These are phyloP conservation scores for Fabriciana adippe DNA, from an alignment of 2,888 invertebrate species.

Conservation along the genomic window DNA sequence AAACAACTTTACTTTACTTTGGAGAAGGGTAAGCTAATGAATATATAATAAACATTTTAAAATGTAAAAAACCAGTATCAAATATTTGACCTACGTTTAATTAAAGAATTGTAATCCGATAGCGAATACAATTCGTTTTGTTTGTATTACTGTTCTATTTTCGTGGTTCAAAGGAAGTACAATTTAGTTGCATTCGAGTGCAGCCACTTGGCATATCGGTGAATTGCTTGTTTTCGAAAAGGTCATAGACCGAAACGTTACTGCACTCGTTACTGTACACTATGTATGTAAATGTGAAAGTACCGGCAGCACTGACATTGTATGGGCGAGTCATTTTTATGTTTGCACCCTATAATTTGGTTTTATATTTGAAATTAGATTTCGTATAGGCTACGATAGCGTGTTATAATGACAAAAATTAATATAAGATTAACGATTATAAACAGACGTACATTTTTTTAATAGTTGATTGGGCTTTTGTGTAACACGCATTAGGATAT, in stretches of 20 bases:
- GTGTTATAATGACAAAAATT: too few species aligned
- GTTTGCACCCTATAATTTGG: neutral
- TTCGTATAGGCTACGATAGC: too few species aligned
- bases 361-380: neutral
- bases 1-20: neutral
- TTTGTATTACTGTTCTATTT: slow-evolving; percentile 28
- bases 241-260: slow-evolving; percentile 35
- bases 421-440: too few species aligned
- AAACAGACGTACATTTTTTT: too few species aligned
- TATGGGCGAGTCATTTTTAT: neutral
- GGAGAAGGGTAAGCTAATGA: slow-evolving; percentile 3
- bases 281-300: slow-evolving; percentile 26
- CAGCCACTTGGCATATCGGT: slow-evolving; percentile 29
- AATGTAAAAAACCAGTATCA: too few species aligned
- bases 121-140: slow-evolving; percentile 10
- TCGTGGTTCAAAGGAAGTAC: slow-evolving; percentile 31
- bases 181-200: slow-evolving; percentile 35
- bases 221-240: slow-evolving; percentile 32
- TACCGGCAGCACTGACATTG: neutral
- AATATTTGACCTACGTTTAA: neutral
- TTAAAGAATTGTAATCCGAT: slow-evolving; percentile 2
- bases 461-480: too few species aligned
- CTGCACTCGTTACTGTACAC: slow-evolving; percentile 32
- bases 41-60: neutral
- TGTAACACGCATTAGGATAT: too few species aligned